Percentiles rank a stretch among this genome's conserved stretches.
Conservation (phyloP, 2,797 vertebrate genomes). For the Syngnathus rostellatus region DNA sequence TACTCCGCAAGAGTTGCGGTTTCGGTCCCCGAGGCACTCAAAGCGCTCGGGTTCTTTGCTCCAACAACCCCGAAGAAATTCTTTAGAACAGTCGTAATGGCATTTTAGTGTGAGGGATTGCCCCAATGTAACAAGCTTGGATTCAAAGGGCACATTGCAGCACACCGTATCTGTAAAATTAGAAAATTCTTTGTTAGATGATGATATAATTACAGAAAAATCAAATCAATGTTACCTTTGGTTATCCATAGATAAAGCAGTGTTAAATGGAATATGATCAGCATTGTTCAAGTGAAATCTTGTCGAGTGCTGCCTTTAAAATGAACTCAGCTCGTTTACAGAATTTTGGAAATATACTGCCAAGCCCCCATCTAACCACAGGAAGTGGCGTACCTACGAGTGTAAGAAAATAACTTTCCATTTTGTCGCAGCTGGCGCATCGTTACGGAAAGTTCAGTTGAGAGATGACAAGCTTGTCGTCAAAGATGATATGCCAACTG, state of each 20-base stretch:
- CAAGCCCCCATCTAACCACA: constrained; percentile 23
- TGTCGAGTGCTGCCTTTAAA: not conserved
- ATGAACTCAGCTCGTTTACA: not conserved
- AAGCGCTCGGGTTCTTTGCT: constrained; percentile 9
- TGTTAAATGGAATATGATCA: constrained; percentile 23
- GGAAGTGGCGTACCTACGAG: constrained; percentile 49
- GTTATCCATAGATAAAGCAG: constrained; percentile 42
- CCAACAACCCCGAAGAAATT: constrained; percentile 66
- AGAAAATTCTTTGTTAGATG: not conserved
- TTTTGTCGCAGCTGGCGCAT: constrained; percentile 33
- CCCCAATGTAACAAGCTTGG: constrained; percentile 38
- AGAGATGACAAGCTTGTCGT: not conserved
- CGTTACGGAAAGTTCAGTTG: constrained; percentile 12
- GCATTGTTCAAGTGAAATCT: not conserved
- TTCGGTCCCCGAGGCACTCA: constrained; percentile 8
- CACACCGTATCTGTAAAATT: constrained; percentile 47
- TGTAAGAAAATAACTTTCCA: constrained; percentile 45
- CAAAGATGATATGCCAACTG: not conserved
- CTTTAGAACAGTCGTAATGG: constrained; percentile 64
- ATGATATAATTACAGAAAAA: not conserved
- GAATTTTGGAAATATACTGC: not conserved
- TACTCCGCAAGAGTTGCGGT: constrained; percentile 33
- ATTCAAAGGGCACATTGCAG: constrained; percentile 17
- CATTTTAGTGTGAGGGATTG: constrained; percentile 55
- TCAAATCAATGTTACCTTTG: constrained; percentile 48